Conservation (phyloP, 2,797 vertebrate species). For the Hydrocynus forskahlii region DNA sequence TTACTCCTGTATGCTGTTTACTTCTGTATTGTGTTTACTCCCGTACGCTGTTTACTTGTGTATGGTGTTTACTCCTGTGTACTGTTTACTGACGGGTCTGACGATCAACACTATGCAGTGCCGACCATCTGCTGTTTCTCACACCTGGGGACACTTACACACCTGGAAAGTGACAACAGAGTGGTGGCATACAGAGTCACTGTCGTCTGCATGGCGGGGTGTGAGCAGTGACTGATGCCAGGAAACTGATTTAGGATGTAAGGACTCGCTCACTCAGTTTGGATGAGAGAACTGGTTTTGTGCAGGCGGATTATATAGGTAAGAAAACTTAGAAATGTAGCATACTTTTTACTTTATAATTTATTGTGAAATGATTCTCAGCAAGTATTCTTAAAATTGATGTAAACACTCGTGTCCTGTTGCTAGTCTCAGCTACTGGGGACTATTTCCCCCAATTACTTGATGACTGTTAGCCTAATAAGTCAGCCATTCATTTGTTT, state of each 20-base stretch:
- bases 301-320: conserved; percentile 7
- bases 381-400: too few relatives aligned
- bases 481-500: not conserved
- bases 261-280: not conserved
- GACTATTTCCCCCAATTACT: too few relatives aligned
- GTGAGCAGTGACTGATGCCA: not conserved
- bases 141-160: not conserved
- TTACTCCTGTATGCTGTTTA: too few relatives aligned
- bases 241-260: conserved; percentile 4
- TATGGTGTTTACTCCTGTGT: too few relatives aligned
- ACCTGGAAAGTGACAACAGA: not conserved
- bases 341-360: too few relatives aligned
- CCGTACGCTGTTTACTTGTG: too few relatives aligned
- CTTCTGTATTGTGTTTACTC: too few relatives aligned
- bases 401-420: not conserved
- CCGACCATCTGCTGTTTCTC: not conserved
- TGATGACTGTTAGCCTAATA: too few relatives aligned
- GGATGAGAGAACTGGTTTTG: not conserved
- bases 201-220: not conserved
- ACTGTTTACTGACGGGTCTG: too few relatives aligned
- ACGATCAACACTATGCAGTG: too few relatives aligned
- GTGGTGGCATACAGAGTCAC: not conserved
- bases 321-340: not conserved
- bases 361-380: too few relatives aligned
- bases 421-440: too few relatives aligned